Base-by-base conservation (phyloP, 2,113 vertebrate genomes). In the Pelecanoides urinatrix region DNA sequence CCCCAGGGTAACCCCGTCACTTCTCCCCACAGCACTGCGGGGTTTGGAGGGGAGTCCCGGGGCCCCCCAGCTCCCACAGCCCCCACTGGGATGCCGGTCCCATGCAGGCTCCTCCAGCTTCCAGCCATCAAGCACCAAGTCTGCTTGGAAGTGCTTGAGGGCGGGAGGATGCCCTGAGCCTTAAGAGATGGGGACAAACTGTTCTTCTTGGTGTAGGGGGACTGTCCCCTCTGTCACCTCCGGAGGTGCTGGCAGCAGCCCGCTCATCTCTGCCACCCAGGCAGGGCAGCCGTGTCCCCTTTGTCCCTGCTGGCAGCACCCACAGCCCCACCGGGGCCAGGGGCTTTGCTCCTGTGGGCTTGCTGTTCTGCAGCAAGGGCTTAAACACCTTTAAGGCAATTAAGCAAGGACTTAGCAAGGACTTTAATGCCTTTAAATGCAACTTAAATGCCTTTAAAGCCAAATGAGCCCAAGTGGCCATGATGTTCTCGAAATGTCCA, bases 371-470 rank as follows among this genome's bases (percentile, higher is more conserved):
- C 58, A 86, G 38, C 62, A 75, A 86, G 70, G 82, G 34, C 82
- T 88, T 75, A 96, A 93, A 74, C 78, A 52, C 20, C 13, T 29
- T 81, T 88, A 92, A 90, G 70, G 56, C 81, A 92, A 86, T 90
- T 90, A 94, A 96, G 45, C 73, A 90, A 90, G 93, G 93, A 86
- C 67, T 58, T 93, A 87, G 45, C 45, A 90, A 94, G 86, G 79
- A 67, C 38, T 93, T 94, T 38, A 75, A 92, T 79, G 71, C 44
- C 72, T 75, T 95, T 94, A 90, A 93, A 96, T 56, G 59, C 36
- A 92, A 93, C 81, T 93, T 59, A 47, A 68, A 47, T 36, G 40
- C 40, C 44, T 82, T 72, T 83, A 80, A 90, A 91, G 38, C 13
- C 62, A 65, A 79, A 88, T 1, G 1, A 94, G 62, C 29, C n/a